phyloP scores from a whole-genome alignment of 2,888 invertebrate species.

The Phlogophora meticulosa region DNA sequence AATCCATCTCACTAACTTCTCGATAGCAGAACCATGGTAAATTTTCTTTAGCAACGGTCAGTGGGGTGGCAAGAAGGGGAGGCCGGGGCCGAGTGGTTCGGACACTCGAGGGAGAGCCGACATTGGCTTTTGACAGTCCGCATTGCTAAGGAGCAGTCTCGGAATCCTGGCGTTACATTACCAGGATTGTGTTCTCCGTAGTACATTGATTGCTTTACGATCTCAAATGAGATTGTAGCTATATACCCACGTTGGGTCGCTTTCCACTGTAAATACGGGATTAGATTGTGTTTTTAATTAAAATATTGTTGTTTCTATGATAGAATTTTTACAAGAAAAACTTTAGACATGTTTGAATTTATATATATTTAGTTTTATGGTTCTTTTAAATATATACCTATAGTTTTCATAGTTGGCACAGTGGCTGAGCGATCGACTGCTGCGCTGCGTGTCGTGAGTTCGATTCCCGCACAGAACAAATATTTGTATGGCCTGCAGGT shows the following conservation, averaged over 20 bases:
- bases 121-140: slow-evolving; percentile 89
- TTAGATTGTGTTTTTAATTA: background rate
- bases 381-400: too few species aligned
- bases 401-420: too few species aligned
- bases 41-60: slow-evolving; percentile 74
- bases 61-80: slow-evolving; percentile 74
- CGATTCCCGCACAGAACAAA: too few species aligned
- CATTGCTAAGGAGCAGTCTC: slow-evolving; percentile 74
- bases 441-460: too few species aligned
- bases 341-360: too few species aligned
- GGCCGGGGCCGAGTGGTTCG: slow-evolving; percentile 76
- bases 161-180: slow-evolving; percentile 72
- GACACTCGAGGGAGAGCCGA: slow-evolving; percentile 83
- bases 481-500: too few species aligned
- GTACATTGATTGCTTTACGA: slow-evolving; percentile 42
- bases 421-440: too few species aligned
- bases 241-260: background rate
- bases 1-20: slow-evolving; percentile 16
- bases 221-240: slow-evolving; percentile 15
- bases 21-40: slow-evolving; percentile 70
- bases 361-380: too few species aligned
- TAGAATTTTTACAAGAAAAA: too few species aligned
- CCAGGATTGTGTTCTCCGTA: slow-evolving; percentile 57
- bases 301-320: background rate
- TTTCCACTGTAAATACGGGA: background rate